Base-by-base conservation (phyloP, 2,113 vertebrate species). In the Nesoenas mayeri region DNA sequence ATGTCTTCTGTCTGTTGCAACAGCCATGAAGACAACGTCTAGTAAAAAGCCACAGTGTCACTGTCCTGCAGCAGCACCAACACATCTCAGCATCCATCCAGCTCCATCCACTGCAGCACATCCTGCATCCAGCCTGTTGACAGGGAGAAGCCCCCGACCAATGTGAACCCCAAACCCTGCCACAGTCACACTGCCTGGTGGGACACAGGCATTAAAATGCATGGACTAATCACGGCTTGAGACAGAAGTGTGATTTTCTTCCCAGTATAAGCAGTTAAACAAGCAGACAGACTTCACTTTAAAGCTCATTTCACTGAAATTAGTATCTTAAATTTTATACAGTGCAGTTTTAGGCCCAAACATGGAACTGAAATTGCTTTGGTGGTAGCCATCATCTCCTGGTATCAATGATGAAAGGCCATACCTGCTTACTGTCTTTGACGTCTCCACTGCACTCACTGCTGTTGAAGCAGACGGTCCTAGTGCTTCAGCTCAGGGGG, bases 201-300 rank as follows among this genome's bases (percentile, higher is more conserved):
- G 50, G 36, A 94, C 57, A 91, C 21, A 13, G 15, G 3, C 36
- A 84, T 15, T 54, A 56, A 58, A 75, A 50, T 12, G 7, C 54
- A 62, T 9, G 31, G 34, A 38, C 15, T 72, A 38, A 67, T 22
- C 31, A 60, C 15, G 6, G 51, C 10, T 62, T 44, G 29, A 13
- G n/a, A 38, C 26, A 34, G 2, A 4, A 66, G 3, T 5, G 5
- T 15, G 40, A 0, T 0, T 54, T 79, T 82, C 17, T 51, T 62
- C 53, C 24, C 3, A 5, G 14, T 17, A 3, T 17, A 50, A 58
- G 18, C 4, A 42, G 31, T 13, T 50, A 29, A 73, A 70, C 10
- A 74, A 53, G 3, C 3, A 53, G 26, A 14, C 21, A 80, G 15
- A 70, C n/a, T 65, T 32, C 32, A 56, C 34, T n/a, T 42, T 31